Conservation (phyloP, 2,888 invertebrate genomes). For the Xanthia icteritia region DNA sequence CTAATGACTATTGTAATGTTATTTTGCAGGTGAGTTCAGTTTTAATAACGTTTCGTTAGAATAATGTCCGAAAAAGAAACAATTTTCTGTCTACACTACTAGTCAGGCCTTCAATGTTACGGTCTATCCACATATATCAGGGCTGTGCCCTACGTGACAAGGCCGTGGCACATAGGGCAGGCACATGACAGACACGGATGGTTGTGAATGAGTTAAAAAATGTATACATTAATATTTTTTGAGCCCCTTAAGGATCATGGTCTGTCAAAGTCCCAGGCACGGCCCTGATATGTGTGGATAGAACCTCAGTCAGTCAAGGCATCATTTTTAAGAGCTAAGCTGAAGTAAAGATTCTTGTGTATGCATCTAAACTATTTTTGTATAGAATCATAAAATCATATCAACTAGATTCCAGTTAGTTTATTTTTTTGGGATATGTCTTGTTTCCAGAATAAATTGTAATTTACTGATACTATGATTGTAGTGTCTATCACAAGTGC, state of each 20-base stretch:
- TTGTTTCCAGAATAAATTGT: not conserved
- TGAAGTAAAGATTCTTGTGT: not conserved
- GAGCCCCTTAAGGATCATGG: too few species aligned
- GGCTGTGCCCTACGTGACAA: too few species aligned
- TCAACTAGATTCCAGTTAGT: not conserved
- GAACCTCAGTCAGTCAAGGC: not conserved
- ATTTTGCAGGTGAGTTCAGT: slow-evolving; percentile 94
- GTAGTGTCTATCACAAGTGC: slow-evolving; percentile 98
- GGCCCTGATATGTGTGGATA: not conserved
- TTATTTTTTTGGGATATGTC: too few species aligned
- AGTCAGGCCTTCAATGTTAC: not conserved
- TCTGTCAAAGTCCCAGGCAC: not conserved
- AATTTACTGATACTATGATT: slow-evolving; percentile 65
- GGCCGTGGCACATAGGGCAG: too few species aligned
- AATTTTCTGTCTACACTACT: too few species aligned
- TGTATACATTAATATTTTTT: not conserved
- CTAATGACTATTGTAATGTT: slow-evolving; percentile 99
- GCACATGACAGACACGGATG: not conserved
- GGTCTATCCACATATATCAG: not conserved
- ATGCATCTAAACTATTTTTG: not conserved
- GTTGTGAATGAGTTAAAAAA: not conserved
- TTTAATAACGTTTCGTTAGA: not conserved
- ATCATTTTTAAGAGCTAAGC: not conserved
- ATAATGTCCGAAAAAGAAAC: too few species aligned
- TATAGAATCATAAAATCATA: too few species aligned